Base-by-base conservation (phyloP, 1,140 invertebrate species). In the Chymomyza costata region DNA sequence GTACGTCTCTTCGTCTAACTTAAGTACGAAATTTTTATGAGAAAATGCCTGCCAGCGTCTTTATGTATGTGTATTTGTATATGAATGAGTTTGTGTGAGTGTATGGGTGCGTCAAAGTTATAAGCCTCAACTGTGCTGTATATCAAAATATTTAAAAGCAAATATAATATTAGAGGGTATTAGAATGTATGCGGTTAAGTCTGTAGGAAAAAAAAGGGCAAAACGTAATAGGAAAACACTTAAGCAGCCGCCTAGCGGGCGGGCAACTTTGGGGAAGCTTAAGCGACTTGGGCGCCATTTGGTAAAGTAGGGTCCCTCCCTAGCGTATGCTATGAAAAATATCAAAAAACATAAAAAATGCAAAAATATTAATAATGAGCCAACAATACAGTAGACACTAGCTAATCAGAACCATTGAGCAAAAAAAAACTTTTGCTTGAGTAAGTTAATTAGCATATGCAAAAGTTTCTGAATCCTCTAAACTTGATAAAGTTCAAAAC, bases 101-200 rank as follows among this genome's bases (percentile, higher is more conserved):
- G 38, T 41, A 43, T 45, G 34, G 21, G 17, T 56, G 34, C 11
- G 48, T 21, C 60, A 40, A 50, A 66, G 63, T 62, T 63, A 66
- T 63, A 63, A 66, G 60, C 64, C 64, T 58, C 64, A 37, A 59
- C 60, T 60, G 64, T 53, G 74, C 68, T 69, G 74, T 82, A 76
- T 82, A 82, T 82, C 78, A 82, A 82, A 82, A 82, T 82, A 82
- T 82, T 82, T 82, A 82, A 82, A 82, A 82, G 76, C 70, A 82
- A 82, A 82, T 82, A 82, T 82, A 65, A 71, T 82, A 82, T 82
- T 61, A 60, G 66, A 51, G 64, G 64, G 52, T 44, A 38, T 39
- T 40, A 44, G 48, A 52, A 57, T 48, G 7, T 38, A 56, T 44
- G 49, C 51, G 43, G 43, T 17, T 25, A 43, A 40, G 43, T 39